phyloP scores from a whole-genome alignment of 2,797 vertebrate genomes.

The Phalanger gymnotis region DNA sequence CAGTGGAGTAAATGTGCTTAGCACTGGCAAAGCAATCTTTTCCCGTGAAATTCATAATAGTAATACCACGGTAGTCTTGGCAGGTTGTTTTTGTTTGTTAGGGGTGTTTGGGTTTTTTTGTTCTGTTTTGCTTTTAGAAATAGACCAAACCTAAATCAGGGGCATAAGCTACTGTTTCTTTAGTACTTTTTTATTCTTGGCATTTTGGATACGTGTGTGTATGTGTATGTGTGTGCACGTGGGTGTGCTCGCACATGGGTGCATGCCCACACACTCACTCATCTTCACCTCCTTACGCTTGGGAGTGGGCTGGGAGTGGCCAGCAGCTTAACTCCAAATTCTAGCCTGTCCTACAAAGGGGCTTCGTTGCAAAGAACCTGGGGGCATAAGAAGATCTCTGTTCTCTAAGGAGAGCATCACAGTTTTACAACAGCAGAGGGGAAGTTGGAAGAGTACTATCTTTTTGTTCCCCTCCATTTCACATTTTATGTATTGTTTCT shows the following conservation, averaged over 20 bases:
- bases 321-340: neutral
- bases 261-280: no score
- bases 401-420: neutral
- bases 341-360: neutral
- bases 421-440: conserved; percentile 18
- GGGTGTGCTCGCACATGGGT: no score
- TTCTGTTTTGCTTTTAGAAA: conserved; percentile 42
- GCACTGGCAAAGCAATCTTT: neutral
- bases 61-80: neutral
- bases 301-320: neutral
- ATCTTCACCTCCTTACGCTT: neutral
- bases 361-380: accelerated
- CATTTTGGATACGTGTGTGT: neutral
- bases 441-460: neutral
- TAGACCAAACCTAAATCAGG: conserved; percentile 26
- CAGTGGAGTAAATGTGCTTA: neutral
- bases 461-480: conserved; percentile 31
- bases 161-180: neutral
- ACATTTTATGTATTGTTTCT: conserved; percentile 44
- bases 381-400: accelerated
- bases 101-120: neutral
- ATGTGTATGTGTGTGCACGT: accelerated
- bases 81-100: accelerated
- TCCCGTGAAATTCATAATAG: neutral
- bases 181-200: neutral